A percentile compares a stretch with the other conserved stretches of the same genome.
Conservation (phyloP, 2,113 vertebrate species). For the Charadrius vociferus region DNA sequence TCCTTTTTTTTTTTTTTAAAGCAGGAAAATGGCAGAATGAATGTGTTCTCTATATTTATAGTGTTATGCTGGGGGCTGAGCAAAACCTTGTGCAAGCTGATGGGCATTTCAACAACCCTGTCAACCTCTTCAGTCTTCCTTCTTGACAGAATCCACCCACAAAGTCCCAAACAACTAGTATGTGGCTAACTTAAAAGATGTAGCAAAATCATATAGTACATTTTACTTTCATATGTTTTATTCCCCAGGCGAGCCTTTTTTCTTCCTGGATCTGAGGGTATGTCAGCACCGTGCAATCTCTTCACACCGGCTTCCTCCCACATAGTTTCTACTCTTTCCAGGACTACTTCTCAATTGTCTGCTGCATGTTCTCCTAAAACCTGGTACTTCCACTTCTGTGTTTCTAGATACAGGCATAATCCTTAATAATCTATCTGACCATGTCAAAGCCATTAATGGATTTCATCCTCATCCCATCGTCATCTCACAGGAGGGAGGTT, state of each 20-base stretch:
- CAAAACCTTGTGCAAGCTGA: background rate
- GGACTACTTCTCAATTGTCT: background rate
- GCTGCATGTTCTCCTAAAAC: background rate
- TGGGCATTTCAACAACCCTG: background rate
- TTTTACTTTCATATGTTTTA: background rate
- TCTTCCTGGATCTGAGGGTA: background rate
- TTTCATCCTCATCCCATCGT: background rate
- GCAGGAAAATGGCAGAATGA: background rate
- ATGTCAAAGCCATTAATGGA: background rate
- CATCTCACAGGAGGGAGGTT: background rate
- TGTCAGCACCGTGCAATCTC: background rate
- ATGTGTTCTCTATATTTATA: background rate
- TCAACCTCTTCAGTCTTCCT: background rate
- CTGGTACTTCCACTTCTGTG: background rate
- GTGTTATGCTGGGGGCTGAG: background rate
- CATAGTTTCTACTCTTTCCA: background rate
- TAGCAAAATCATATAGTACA: background rate
- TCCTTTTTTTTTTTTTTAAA: background rate
- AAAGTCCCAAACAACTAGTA: background rate
- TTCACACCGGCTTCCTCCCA: background rate
- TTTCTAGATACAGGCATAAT: background rate
- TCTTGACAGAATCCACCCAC: background rate
- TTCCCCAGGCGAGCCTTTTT: rapidly evolving
- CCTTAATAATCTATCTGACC: background rate
- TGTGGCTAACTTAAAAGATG: background rate